Evolutionary conservation across 2,888 invertebrate genomes (phyloP), one percentile per base, ranked within the genome.

Genomic region (Pogonocherus hispidulus): DNA sequence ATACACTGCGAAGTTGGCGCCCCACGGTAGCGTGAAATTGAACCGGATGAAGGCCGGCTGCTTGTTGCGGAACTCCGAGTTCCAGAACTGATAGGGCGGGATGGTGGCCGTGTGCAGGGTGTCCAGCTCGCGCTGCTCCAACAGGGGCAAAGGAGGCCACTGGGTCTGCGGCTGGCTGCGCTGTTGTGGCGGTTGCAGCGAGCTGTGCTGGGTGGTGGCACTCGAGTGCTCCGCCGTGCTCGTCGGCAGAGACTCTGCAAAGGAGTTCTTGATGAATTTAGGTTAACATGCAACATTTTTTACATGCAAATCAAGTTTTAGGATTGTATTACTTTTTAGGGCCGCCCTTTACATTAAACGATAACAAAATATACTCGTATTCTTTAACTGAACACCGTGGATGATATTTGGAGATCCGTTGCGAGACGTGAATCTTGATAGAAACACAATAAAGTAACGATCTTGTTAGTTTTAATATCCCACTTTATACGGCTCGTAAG

Each of bases 1-100:
- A 86, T 98, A 97, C 71, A 99, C 93, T 56, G 98, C 99, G 82
- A 99, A 95, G 87, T 95, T 96, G 59, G 95, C 94, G 78, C 95
- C 95, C 94, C 95, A 95, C 49, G 96, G 95, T 79, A 96, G 89
- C 68, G 95, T 95, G 83, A 96, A 93, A 87, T 96, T 96, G 67
- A 83, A 82, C 64, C 75, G 71, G 82, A 95, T 93, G 84, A 94
- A 95, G 72, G 94, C 94, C 73, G 94, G 94, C 86, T 95, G 94
- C 86, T 95, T 95, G 87, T 94, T 95, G 77, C 94, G 91, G 85
- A 96, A 95, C 87, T 96, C 96, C 72, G 95, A 91, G 86, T 95
- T 96, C 96, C 96, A 96, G 86, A 96, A 96, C 85, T 95, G 94
- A 87, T 94, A 95, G 80, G 96, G 94, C 81, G 94, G 94, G 85